These are phyloP conservation scores for Drosophila emarginata DNA, from an alignment of 2,888 invertebrate genomes.

Conservation along the genomic window DNA sequence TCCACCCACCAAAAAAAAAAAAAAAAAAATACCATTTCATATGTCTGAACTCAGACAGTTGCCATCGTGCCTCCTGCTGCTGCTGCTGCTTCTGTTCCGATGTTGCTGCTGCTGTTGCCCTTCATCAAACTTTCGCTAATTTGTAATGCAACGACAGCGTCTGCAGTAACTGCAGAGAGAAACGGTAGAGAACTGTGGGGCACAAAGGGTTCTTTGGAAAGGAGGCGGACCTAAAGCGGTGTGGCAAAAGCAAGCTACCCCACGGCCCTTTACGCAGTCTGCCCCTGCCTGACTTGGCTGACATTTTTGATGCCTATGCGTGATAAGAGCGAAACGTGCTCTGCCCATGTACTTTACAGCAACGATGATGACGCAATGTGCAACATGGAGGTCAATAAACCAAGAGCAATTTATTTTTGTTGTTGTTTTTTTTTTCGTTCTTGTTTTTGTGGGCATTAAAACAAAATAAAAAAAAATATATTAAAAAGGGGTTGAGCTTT, in stretches of 20 bases:
- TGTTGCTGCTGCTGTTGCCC: constrained; percentile 9
- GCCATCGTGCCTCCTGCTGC: constrained; percentile 7
- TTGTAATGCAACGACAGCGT: constrained; percentile 36
- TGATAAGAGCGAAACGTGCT: constrained; percentile 40
- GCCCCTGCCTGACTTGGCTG: constrained; percentile 21
- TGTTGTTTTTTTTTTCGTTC: too few relatives aligned
- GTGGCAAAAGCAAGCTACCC: constrained; percentile 7
- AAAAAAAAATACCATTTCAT: background rate
- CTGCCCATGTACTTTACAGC: constrained; percentile 19
- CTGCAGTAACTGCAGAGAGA: constrained; percentile 8
- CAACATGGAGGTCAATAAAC: constrained; percentile 59
- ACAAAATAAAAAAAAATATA: constrained; percentile 12
- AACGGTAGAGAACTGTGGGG: background rate
- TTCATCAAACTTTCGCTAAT: constrained; percentile 49
- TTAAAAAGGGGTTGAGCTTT: constrained; percentile 6
- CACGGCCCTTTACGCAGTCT: constrained; percentile 9
- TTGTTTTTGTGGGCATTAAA: constrained; percentile 7
- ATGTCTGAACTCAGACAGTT: constrained; percentile 33
- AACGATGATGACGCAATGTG: constrained; percentile 54
- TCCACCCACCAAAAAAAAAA: background rate
- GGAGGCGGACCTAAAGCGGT: background rate
- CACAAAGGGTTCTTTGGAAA: constrained; percentile 2
- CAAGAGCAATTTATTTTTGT: constrained; percentile 24
- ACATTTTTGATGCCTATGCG: constrained; percentile 46
- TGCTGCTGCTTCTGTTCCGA: background rate